Evolutionary conservation across 1,140 invertebrate genomes (phyloP), one percentile per base, ranked within the genome.

Genomic region (Rhyacophila brunnea): DNA sequence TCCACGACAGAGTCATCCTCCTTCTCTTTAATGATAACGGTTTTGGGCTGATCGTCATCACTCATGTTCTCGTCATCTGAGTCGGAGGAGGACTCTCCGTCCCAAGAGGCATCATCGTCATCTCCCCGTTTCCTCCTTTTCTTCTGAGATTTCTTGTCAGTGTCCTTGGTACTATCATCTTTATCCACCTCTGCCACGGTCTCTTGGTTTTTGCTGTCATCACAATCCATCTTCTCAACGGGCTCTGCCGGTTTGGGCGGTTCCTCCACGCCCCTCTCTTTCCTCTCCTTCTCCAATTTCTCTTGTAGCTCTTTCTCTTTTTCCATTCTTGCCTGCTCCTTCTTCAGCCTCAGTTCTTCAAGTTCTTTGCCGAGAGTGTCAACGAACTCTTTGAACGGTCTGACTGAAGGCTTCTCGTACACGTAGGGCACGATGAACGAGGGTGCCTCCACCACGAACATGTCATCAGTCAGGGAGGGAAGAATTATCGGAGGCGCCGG

Each of bases 371-470:
- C 85, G 47, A 89, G 74, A 66, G 83, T 82, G 32, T 83, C 80
- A 40, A 92, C 82, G 71, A 89, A 90, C 61, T 89, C 85, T 70
- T 87, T 90, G 43, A 94, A 80, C 40, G 85, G 85, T 68, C 88
- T 87, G 6, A 89, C 72, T 0, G 91, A 89, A 3, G 90, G 89
- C 72, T 93, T 92, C 74, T 93, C 90, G 72, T 92, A 93, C n/a
- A 95, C 90, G 73, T 93, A 94, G 36, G 92, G 92, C 63, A 94
- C 90, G 68, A 95, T 92, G 68, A 95, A 93, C 10, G 91, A 93
- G 2, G 92, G 92, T 17, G 91, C 91, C 75, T 95, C 91, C 6
- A 94, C 87, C 1, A 93, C 90, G 74, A 89, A 93, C 87, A 93
- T 93, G 66, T 93, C 90, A 70, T 95, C 91, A 4, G 90, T 92